These are phyloP conservation scores for Tetanocera ferruginea DNA, from an alignment of 2,888 invertebrate species.

Conservation along the genomic window DNA sequence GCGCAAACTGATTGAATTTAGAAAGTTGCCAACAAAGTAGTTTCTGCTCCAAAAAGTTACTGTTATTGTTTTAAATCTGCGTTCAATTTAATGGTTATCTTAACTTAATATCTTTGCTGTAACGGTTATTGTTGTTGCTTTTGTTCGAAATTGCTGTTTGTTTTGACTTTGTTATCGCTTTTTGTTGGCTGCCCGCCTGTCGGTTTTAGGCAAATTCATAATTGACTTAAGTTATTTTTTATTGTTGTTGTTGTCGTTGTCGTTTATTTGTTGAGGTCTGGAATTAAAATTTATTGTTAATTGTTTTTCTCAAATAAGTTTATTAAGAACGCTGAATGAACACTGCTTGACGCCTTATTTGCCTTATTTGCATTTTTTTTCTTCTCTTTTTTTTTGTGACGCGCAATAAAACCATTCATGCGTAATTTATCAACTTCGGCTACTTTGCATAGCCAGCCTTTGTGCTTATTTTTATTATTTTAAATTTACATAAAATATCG, in stretches of 20 bases:
- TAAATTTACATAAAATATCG: too few species aligned
- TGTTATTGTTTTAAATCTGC: background rate
- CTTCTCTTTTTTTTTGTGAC: too few species aligned
- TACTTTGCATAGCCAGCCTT: too few species aligned
- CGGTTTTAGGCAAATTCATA: too few species aligned
- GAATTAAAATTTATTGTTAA: too few species aligned
- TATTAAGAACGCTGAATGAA: too few species aligned
- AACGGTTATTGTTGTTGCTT: background rate
- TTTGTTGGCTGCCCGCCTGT: background rate
- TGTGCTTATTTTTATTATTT: too few species aligned
- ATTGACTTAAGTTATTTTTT: background rate
- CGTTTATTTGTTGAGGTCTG: background rate
- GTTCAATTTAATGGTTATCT: background rate
- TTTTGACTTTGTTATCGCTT: background rate
- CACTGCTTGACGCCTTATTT: too few species aligned
- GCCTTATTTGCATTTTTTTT: too few species aligned
- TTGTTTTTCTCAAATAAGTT: too few species aligned
- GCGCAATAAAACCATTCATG: too few species aligned
- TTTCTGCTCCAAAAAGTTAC: background rate
- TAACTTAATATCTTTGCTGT: background rate
- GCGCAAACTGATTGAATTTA: slow-evolving; percentile 12
- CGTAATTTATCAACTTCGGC: too few species aligned
- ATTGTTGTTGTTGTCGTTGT: background rate
- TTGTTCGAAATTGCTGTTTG: background rate
- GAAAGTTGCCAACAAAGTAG: slow-evolving; percentile 22